Evolutionary conservation across 2,888 invertebrate genomes (phyloP).

Genomic region (Aleiodes leptofemur): DNA sequence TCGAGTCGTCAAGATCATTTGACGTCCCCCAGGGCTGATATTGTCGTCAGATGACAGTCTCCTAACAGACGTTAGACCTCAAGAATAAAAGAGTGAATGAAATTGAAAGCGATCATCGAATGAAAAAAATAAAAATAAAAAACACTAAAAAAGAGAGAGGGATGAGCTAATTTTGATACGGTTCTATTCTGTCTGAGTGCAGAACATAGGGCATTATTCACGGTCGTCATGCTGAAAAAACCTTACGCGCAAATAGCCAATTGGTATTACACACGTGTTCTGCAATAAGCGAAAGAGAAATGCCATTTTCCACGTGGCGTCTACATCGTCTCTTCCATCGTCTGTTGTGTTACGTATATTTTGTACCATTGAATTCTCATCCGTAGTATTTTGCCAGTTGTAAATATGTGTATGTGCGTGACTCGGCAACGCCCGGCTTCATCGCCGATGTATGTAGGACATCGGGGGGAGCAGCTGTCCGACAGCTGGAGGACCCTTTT

Average conservation of each 20-base stretch:
- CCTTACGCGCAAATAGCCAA: constrained; percentile 32
- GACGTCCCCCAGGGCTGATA: constrained; percentile 26
- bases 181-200: constrained; percentile 21
- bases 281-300: constrained; percentile 27
- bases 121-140: neutral
- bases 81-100: constrained; percentile 18
- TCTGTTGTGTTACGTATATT: constrained; percentile 26
- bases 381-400: constrained; percentile 26
- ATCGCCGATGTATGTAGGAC: constrained; percentile 74
- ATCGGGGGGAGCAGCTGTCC: constrained; percentile 73
- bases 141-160: neutral
- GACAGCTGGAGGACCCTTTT: constrained; percentile 75
- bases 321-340: constrained; percentile 9
- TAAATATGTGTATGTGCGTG: constrained; percentile 43
- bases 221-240: constrained; percentile 28
- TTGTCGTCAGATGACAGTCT: constrained; percentile 28
- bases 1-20: constrained; percentile 23
- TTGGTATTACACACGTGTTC: constrained; percentile 26
- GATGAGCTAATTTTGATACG: constrained; percentile 28
- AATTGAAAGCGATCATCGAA: constrained; percentile 21
- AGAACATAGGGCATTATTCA: constrained; percentile 34
- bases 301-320: constrained; percentile 39
- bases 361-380: constrained; percentile 21
- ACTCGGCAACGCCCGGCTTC: constrained; percentile 57
- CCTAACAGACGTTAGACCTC: constrained; percentile 9